Conservation (phyloP, 2,888 invertebrate genomes). For the Gisinianus flammeolus region DNA sequence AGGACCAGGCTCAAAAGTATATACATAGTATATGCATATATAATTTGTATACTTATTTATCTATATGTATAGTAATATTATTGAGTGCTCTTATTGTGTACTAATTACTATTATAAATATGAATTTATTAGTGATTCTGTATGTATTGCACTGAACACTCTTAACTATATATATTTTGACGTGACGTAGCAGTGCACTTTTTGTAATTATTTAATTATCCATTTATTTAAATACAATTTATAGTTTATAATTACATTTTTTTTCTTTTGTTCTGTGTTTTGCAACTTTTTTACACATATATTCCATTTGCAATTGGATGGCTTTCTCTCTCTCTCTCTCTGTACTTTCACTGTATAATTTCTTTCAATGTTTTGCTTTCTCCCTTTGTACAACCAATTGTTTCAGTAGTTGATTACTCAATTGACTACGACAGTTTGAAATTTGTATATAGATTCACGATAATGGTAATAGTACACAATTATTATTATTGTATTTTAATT, state of each 20-base stretch:
- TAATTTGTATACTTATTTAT: background rate
- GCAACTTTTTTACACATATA: background rate
- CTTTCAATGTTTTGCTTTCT: no score
- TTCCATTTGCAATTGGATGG: background rate
- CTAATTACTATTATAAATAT: background rate
- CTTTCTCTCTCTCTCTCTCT: no score
- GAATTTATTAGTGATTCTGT: slow-evolving; percentile 2
- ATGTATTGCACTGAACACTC: slow-evolving; percentile 16
- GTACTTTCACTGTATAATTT: no score
- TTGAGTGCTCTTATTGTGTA: background rate
- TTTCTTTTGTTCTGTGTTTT: background rate
- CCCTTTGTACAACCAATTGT: no score
- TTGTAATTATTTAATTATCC: background rate
- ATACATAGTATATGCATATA: background rate
- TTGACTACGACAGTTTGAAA: no score
- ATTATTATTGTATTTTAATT: background rate
- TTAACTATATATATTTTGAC: background rate
- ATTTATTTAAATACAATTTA: background rate
- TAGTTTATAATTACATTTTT: background rate
- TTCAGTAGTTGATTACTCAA: no score
- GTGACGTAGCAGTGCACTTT: slow-evolving; percentile 15
- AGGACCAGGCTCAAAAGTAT: background rate
- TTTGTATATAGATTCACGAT: no score
- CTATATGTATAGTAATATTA: background rate
- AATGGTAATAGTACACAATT: no score